Evolutionary conservation across 2,888 invertebrate species (phyloP), one percentile per base, ranked within the genome.

Genomic region (Coelopa pilipes): DNA sequence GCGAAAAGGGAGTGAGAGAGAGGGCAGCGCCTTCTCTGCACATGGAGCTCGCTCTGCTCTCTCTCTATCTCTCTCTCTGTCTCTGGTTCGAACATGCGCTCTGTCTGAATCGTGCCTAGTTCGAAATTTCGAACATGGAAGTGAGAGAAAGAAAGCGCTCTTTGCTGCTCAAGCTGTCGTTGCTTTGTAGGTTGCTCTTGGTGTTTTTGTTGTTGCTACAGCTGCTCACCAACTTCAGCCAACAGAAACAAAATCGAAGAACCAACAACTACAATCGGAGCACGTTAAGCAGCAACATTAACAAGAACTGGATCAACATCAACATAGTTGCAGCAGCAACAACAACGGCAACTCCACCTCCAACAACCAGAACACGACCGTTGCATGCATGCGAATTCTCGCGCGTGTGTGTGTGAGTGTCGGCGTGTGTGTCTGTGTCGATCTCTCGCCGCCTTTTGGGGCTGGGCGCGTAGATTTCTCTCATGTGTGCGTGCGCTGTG

Each of bases 91-190:
- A 70, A 62, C 50, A 70, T 70, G 62, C 70, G 70, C 50, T 62
- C 53, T 72, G 17, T 13, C 4, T 21, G 55, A 68, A 60, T 67
- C 21, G 10, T 34, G 2, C 34, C 4, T 4, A 34, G 34, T 34
- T 34, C 34, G 34, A 34, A 57, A 53, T 65, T 70, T 65, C 63
- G 74, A 74, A 70, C 45, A 59, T 69, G 55, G 69, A 65, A 65
- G 15, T 21, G 45, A 46, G 11, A 72, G 5, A 34, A 62, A 49
- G 21, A 17, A 11, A 24, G 45, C 17, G 59, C 12, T 45, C 46
- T 57, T 59, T 69, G 45, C 49, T 57, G 11, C 21, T 57, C 24
- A 49, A 49, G 13, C 49, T 60, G 45, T 60, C 47, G 34, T 59
- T 60, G 11, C 10, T 19, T 46, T 19, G 10, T 21, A 11, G 34